Evolutionary conservation across 2,888 invertebrate genomes (phyloP).

Genomic region (Heliconius hortense): DNA sequence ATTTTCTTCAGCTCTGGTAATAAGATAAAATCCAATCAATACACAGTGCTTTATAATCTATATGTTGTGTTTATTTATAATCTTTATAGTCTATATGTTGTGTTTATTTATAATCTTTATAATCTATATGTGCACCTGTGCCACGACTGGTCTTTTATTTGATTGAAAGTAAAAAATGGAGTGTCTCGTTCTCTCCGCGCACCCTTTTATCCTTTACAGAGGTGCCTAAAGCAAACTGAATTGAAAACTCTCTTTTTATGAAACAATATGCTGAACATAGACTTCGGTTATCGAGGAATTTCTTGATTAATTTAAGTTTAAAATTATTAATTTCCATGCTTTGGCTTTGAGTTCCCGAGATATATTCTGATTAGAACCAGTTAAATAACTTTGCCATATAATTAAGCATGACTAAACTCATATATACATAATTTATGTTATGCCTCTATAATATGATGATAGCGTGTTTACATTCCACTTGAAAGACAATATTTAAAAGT

Average conservation of each 20-base stretch:
- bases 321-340: slow-evolving; percentile 66
- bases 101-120: too few species aligned
- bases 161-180: neutral
- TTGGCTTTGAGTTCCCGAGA: slow-evolving; percentile 48
- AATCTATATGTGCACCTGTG: too few species aligned
- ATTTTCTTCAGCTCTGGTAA: neutral
- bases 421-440: neutral
- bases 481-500: neutral
- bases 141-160: too few species aligned
- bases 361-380: slow-evolving; percentile 33
- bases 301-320: slow-evolving; percentile 64
- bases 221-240: too few species aligned
- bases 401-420: slow-evolving; percentile 20
- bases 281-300: slow-evolving; percentile 50
- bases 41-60: too few species aligned
- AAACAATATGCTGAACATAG: slow-evolving; percentile 29
- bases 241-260: neutral
- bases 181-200: neutral
- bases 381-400: slow-evolving; percentile 22
- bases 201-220: neutral
- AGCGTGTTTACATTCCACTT: too few species aligned
- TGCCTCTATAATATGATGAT: too few species aligned
- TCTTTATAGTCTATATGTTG: too few species aligned
- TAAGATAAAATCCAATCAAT: neutral
- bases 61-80: too few species aligned